These are phyloP conservation scores for Rhinophrynus dorsalis DNA, from an alignment of 2,797 vertebrate genomes.

Conservation along the genomic window DNA sequence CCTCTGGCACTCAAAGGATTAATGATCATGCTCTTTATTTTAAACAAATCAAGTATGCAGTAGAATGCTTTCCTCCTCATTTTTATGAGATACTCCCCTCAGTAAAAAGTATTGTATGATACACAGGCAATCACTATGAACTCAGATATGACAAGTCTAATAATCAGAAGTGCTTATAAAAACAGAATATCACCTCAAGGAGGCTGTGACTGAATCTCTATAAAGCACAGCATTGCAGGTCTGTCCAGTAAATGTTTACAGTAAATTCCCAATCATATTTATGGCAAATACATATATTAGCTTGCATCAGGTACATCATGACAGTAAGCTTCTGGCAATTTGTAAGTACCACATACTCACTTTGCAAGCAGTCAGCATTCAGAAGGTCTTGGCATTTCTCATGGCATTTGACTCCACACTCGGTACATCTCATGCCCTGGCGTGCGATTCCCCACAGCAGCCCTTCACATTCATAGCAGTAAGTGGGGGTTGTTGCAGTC, in stretches of 20 bases:
- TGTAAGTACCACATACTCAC: conserved; percentile 71
- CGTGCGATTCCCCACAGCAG: conserved; percentile 96
- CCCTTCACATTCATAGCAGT: conserved; percentile 96
- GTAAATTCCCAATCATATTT: too few relatives aligned
- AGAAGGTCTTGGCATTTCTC: conserved; percentile 98
- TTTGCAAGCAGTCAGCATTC: conserved; percentile 95
- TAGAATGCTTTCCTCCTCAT: not conserved
- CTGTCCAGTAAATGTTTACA: too few relatives aligned
- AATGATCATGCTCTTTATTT: too few relatives aligned
- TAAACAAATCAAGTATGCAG: too few relatives aligned
- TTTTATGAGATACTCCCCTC: conserved; percentile 12
- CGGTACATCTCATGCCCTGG: conserved; percentile 94
- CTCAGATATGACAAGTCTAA: not conserved
- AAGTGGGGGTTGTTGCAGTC: conserved; percentile 95
- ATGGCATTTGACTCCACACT: conserved; percentile 96
- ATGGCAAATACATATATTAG: too few relatives aligned
- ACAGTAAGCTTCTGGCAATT: not conserved
- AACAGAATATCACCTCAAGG: not conserved
- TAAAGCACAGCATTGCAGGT: too few relatives aligned
- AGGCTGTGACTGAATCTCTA: too few relatives aligned
- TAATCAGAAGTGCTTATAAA: not conserved
- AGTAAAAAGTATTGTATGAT: not conserved
- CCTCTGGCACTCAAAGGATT: too few relatives aligned
- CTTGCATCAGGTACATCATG: too few relatives aligned
- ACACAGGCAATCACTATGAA: not conserved